These are phyloP conservation scores for Caenorhabditis sulstoni DNA, from an alignment of 2,888 invertebrate genomes.

Conservation along the genomic window DNA sequence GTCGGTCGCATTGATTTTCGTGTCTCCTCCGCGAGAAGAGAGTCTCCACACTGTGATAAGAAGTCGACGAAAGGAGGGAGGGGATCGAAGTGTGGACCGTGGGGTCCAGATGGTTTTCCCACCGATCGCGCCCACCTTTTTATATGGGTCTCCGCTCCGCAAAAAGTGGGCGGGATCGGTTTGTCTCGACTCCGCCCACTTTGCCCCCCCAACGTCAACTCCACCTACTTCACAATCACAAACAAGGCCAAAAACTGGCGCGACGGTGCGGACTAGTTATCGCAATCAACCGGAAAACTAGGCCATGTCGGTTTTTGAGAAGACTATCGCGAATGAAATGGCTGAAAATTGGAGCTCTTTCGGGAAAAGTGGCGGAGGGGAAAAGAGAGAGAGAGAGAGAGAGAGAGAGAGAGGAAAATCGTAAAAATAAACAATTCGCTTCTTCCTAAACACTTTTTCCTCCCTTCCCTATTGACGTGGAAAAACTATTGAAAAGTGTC, in stretches of 20 bases:
- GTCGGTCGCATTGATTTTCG: no score
- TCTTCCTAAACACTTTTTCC: neutral
- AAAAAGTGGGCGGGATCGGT: conserved; percentile 22
- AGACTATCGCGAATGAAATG: no score
- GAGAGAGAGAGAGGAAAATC: conserved; percentile 16
- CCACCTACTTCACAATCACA: conserved; percentile 2
- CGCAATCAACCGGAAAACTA: no score
- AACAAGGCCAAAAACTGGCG: neutral
- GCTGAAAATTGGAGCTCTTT: neutral
- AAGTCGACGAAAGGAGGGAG: no score
- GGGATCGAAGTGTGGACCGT: no score
- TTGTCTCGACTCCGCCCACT: conserved; percentile 35
- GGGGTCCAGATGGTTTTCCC: no score
- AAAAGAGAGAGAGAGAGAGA: no score
- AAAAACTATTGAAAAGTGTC: neutral
- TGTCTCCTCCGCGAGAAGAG: neutral
- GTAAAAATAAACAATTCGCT: conserved; percentile 40
- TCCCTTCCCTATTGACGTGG: conserved; percentile 1
- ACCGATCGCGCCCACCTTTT: conserved; percentile 17
- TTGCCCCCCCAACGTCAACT: neutral
- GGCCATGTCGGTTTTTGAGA: no score
- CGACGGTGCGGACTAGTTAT: no score
- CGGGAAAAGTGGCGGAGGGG: neutral
- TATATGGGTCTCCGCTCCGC: conserved; percentile 5
- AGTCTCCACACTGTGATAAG: neutral